Evolutionary conservation across 2,113 vertebrate species (phyloP), one percentile per base, ranked within the genome.

Genomic region (Cebidichthys violaceus): DNA sequence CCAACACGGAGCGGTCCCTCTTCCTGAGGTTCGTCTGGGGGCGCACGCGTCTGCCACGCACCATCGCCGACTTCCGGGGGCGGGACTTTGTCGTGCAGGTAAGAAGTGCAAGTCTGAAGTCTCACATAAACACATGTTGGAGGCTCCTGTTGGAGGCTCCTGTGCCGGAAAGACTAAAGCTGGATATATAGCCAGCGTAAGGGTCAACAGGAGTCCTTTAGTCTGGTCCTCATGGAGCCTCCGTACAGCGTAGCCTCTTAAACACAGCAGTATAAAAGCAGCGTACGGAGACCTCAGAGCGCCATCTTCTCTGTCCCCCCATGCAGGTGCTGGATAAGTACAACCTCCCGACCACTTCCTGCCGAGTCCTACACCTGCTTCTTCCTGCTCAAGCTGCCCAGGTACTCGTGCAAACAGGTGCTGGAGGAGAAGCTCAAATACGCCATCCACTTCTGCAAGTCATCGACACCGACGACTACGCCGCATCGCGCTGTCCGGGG

Each of bases 401-500:
- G 98, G 79, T 99, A 99, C 90, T 99, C 98, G 18, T 99, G 98
- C 71, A 97, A 96, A 89, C 97, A 97, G 91, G 98, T 99, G 0
- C 95, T 99, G 55, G 97, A 99, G 91, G 98, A 99, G 80, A 99
- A 99, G 52, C 95, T 99, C 13, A 99, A 99, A 76, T 99, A 99
- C 0, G 98, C 98, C 88, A 99, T 99, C 81, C 98, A 99, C 92
- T 99, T 99, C 91, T 99, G 98, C 93, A 99, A 99, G 81, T 99
- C 22, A 99, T 99, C 87, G 98, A 99, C 96, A 99, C 98, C 0
- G 98, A 99, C 9, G 98, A 99, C 89, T 99, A 99, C 7, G 98
- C 98, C 97, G 98, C 74, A 99, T 99, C 72, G 98, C 98, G 0
- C 95, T 99, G 90, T 98, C 96, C 0, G 98, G 98, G 0, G 98